phyloP scores from a whole-genome alignment of 2,113 vertebrate genomes.

The Pterocles orientalis region DNA sequence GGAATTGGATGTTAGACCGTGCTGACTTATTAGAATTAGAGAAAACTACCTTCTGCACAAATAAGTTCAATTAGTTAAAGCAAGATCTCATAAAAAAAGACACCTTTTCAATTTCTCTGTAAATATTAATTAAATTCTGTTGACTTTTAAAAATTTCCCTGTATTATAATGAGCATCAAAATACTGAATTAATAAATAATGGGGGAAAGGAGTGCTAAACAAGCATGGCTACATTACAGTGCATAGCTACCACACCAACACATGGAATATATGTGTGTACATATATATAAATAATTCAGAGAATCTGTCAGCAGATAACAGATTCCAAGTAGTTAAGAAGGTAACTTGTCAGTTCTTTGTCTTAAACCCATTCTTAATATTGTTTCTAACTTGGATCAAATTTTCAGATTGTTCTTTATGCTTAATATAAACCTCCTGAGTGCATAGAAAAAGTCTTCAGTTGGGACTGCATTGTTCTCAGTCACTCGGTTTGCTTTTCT shows the following conservation, averaged over 20 bases:
- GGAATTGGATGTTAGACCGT: background rate
- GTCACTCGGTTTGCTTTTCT: background rate
- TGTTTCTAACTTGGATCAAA: background rate
- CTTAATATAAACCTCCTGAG: background rate
- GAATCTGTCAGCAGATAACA: background rate
- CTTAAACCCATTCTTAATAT: background rate
- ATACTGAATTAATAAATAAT: background rate
- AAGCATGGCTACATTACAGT: background rate
- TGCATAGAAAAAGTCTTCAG: background rate
- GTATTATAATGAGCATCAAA: background rate
- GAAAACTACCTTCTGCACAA: background rate
- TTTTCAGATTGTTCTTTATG: background rate
- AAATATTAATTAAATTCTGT: background rate
- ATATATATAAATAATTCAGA: background rate
- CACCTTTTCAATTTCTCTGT: background rate
- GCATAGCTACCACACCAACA: background rate
- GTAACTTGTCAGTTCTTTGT: background rate
- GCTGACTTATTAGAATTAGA: background rate
- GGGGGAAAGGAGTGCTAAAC: background rate
- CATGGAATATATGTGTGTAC: fast-evolving
- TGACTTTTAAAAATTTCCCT: background rate
- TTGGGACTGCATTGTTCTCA: background rate
- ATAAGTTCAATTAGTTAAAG: background rate
- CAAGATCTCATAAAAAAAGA: background rate
- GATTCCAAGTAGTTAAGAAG: background rate